Percentiles rank a stretch among this genome's conserved stretches.
Evolutionary conservation across 2,797 vertebrate species (phyloP).

Genomic region (Tolypeutes matacus): DNA sequence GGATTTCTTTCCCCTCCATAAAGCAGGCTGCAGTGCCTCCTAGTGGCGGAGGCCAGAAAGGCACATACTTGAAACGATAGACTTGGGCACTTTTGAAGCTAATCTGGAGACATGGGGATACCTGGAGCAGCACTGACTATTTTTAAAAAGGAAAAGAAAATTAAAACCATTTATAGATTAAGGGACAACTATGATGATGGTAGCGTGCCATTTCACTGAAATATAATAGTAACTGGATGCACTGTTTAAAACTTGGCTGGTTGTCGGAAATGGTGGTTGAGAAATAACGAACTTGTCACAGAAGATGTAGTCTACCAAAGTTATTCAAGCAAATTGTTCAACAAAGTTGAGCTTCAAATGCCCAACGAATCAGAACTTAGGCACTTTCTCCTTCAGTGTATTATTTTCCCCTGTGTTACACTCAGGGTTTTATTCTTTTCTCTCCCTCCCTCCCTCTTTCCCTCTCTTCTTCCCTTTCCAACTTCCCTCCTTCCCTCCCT

Average conservation of each 20-base stretch:
- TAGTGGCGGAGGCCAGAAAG: conserved; percentile 82
- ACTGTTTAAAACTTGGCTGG: background rate
- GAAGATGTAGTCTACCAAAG: conserved; percentile 48
- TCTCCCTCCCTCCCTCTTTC: background rate
- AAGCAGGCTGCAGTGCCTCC: conserved; percentile 90
- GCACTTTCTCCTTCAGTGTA: fast-evolving
- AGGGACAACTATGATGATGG: background rate
- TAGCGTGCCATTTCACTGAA: conserved; percentile 69
- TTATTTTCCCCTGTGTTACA: fast-evolving
- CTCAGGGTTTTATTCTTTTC: fast-evolving
- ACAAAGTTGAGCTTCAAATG: background rate
- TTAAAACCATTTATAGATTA: conserved; percentile 57
- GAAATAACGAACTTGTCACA: background rate
- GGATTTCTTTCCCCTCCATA: conserved; percentile 82
- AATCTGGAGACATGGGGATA: conserved; percentile 53
- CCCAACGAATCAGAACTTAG: background rate
- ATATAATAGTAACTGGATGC: conserved; percentile 30
- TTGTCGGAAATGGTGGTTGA: background rate
- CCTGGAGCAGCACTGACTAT: background rate
- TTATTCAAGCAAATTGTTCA: conserved; percentile 1
- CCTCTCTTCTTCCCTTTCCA: too few species aligned
- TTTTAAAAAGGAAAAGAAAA: conserved; percentile 49
- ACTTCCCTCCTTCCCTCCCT: background rate
- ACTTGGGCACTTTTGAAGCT: conserved; percentile 73
- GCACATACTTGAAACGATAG: background rate